Evolutionary conservation across 35 echinoderm and acorn worm genomes (phyloP).

Genomic region (Heliocidaris erythrogramma): DNA sequence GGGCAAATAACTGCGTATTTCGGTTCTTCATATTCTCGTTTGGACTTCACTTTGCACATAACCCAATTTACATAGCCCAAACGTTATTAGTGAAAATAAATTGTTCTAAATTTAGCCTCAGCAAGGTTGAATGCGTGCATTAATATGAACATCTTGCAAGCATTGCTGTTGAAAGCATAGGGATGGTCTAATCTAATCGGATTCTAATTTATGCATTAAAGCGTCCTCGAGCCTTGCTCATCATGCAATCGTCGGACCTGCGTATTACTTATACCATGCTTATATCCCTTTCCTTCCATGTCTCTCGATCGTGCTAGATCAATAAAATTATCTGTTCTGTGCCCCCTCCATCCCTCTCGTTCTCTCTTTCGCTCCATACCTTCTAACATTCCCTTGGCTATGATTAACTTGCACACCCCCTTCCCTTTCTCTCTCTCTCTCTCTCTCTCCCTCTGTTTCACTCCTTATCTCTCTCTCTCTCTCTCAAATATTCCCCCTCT

Average conservation of each 20-base stretch:
- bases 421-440: background rate
- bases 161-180: background rate
- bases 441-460: background rate
- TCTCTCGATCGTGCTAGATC: background rate
- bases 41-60: background rate
- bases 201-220: constrained; percentile 1
- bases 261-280: background rate
- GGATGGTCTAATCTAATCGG: background rate
- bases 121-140: background rate
- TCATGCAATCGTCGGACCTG: background rate
- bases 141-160: background rate
- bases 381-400: background rate
- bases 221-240: background rate
- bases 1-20: background rate
- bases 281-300: background rate
- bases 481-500: background rate
- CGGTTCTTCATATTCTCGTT: background rate
- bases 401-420: no score
- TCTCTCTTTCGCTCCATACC: background rate
- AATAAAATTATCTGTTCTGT: background rate
- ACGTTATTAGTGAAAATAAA: no score
- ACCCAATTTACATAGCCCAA: no score
- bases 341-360: background rate
- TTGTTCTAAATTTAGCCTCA: no score
- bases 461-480: background rate